Percentiles rank a stretch among this genome's conserved stretches.
These are phyloP conservation scores for Riparia riparia DNA, from an alignment of 2,113 vertebrate species.

Conservation along the genomic window DNA sequence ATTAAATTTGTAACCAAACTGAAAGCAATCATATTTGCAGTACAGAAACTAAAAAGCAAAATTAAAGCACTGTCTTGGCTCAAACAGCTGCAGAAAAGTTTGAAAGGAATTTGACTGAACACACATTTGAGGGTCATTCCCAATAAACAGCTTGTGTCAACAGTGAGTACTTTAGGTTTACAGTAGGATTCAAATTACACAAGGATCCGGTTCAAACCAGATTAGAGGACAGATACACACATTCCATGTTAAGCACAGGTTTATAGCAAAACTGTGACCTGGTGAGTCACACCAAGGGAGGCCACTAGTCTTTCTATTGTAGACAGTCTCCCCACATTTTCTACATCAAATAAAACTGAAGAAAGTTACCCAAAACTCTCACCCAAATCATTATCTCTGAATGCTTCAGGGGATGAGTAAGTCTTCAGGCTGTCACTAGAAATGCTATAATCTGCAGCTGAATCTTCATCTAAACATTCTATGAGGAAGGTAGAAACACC, in stretches of 20 bases:
- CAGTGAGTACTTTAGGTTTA: not conserved
- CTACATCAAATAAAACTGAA: not conserved
- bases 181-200: not conserved
- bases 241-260: not conserved
- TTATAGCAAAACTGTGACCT: not conserved
- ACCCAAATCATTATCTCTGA: constrained; percentile 78
- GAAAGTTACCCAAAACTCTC: not conserved
- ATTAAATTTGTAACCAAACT: not conserved
- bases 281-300: not conserved
- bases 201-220: not conserved
- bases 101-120: not conserved
- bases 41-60: not conserved
- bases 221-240: not conserved
- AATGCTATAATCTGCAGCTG: not conserved
- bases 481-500: constrained; percentile 75
- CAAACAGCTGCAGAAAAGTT: not conserved
- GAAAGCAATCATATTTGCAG: not conserved
- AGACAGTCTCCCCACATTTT: not conserved
- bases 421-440: constrained; percentile 44
- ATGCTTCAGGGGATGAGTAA: constrained; percentile 84
- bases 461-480: constrained; percentile 71
- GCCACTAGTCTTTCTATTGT: rapidly evolving
- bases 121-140: not conserved
- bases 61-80: not conserved
- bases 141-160: not conserved